A percentile compares a stretch with the other conserved stretches of the same genome.
phyloP scores from a whole-genome alignment of 2,888 invertebrate species.

The Thymelicus acteon region DNA sequence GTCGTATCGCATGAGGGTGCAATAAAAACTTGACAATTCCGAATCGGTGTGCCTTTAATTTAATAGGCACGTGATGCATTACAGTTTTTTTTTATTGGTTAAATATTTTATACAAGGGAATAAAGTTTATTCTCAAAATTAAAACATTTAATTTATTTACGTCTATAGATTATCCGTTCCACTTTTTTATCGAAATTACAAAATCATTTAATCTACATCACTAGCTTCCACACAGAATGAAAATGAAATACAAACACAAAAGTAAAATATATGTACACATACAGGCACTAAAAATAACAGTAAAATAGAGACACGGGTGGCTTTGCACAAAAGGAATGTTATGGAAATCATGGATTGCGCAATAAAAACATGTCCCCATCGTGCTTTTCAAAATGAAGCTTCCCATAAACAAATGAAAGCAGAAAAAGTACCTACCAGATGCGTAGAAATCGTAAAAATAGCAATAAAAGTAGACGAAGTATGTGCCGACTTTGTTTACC shows the following conservation, averaged over 20 bases:
- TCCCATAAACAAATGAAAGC: slow-evolving; percentile 6
- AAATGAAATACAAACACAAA: not conserved
- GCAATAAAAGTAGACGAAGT: slow-evolving; percentile 24
- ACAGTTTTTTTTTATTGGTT: too few relatives aligned
- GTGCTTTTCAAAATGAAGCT: slow-evolving; percentile 2
- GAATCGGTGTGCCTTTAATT: too few relatives aligned
- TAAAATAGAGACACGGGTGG: not conserved
- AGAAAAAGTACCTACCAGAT: slow-evolving; percentile 5
- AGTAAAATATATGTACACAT: not conserved
- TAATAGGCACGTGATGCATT: too few relatives aligned
- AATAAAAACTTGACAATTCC: too few relatives aligned
- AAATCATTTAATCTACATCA: too few relatives aligned
- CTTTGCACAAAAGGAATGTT: not conserved
- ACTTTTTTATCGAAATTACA: too few relatives aligned
- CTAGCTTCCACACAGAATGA: too few relatives aligned
- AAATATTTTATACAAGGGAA: too few relatives aligned
- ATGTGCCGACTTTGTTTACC: slow-evolving; percentile 30
- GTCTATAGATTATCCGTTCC: too few relatives aligned
- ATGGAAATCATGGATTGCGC: slow-evolving; percentile 6
- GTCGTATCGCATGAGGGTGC: too few relatives aligned
- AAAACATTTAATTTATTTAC: too few relatives aligned
- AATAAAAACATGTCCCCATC: slow-evolving; percentile 9
- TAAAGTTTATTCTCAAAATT: too few relatives aligned
- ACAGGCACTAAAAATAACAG: slow-evolving; percentile 6
- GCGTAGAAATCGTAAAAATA: slow-evolving; percentile 32